Conservation (phyloP, 1,140 invertebrate genomes). For the Protaetia brevitarsis region DNA sequence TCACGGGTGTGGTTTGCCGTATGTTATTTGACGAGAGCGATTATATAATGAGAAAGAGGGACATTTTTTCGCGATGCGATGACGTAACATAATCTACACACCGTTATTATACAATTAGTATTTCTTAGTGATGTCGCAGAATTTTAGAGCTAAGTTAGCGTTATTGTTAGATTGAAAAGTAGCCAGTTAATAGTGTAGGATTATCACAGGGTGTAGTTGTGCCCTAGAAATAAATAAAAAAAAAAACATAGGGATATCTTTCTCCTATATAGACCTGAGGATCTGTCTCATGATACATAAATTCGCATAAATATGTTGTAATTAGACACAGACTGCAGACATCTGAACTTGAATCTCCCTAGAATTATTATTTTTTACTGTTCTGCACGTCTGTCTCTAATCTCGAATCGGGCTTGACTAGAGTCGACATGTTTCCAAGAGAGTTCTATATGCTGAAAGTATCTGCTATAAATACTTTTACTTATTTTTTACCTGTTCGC, state of each 20-base stretch:
- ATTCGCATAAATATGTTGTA: no score
- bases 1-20: no score
- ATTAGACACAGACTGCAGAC: no score
- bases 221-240: conserved; percentile 41
- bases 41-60: not conserved
- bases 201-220: conserved; percentile 50
- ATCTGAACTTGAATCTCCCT: conserved; percentile 5
- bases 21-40: no score
- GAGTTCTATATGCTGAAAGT: no score
- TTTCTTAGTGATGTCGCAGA: conserved; percentile 45
- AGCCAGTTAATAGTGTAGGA: conserved; percentile 49
- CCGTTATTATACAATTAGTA: conserved; percentile 42
- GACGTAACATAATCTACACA: conserved; percentile 28
- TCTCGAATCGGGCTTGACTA: not conserved
- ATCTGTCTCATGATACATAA: no score
- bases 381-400: conserved; percentile 17
- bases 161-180: conserved; percentile 31
- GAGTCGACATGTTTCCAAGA: not conserved
- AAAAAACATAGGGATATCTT: conserved; percentile 43
- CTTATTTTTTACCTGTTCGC: conserved; percentile 5
- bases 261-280: conserved; percentile 25
- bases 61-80: not conserved
- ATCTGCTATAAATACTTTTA: conserved; percentile 8
- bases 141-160: conserved; percentile 30
- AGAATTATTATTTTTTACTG: not conserved